Evolutionary conservation across 1,140 invertebrate species (phyloP).

Genomic region (Adoxophyes honmai): DNA sequence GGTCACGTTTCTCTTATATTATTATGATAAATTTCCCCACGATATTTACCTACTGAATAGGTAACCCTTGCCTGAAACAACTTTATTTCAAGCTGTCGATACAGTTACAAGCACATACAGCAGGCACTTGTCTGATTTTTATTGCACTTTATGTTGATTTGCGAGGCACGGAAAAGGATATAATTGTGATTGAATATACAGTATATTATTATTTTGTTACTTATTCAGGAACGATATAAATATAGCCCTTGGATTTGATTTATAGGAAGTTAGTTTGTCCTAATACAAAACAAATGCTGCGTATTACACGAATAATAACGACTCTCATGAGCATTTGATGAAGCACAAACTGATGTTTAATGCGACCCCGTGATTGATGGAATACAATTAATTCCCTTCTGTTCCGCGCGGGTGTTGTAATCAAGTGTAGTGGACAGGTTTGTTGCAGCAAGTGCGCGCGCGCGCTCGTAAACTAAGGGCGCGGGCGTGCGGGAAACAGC

Average conservation of each 20-base stretch:
- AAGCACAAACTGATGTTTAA: conserved; percentile 5
- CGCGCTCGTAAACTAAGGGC: conserved; percentile 16
- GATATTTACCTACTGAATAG: conserved; percentile 1
- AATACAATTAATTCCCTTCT: background rate
- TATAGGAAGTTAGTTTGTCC: too few relatives aligned
- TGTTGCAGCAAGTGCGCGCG: conserved; percentile 20
- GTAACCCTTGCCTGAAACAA: background rate
- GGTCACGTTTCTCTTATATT: conserved; percentile 47
- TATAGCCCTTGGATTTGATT: too few relatives aligned
- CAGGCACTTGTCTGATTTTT: too few relatives aligned
- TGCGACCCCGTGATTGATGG: conserved; percentile 2
- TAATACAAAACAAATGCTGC: background rate
- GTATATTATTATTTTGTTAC: too few relatives aligned
- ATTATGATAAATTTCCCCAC: conserved; percentile 24
- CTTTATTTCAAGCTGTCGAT: too few relatives aligned
- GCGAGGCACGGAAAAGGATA: too few relatives aligned
- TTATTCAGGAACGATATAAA: too few relatives aligned
- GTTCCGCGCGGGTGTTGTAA: too few relatives aligned
- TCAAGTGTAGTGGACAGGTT: too few relatives aligned
- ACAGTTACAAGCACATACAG: too few relatives aligned
- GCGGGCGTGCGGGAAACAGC: background rate
- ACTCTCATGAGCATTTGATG: background rate
- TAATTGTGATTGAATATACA: too few relatives aligned
- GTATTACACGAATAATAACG: conserved; percentile 1
- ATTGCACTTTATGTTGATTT: too few relatives aligned